A percentile compares a stretch with the other conserved stretches of the same genome.
These are phyloP conservation scores for Pocillopora damicornis DNA, from an alignment of 64 coral and sea anemone species.

Conservation along the genomic window DNA sequence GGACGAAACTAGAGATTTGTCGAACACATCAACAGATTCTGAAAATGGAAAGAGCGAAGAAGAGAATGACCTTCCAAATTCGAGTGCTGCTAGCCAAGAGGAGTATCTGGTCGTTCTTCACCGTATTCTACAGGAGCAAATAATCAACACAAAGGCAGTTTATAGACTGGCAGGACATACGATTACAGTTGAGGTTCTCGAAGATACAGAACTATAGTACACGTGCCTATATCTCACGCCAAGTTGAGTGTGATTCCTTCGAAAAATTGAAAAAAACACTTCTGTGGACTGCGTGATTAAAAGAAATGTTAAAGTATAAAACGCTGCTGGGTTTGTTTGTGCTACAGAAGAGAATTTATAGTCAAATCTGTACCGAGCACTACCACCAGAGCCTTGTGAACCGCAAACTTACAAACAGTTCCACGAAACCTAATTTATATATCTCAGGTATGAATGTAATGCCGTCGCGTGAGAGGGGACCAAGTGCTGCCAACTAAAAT, in stretches of 20 bases:
- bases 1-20: background rate
- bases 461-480: no score
- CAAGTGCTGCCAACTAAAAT: no score
- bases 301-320: no score
- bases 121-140: slow-evolving; percentile 26
- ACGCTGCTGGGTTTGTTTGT: no score
- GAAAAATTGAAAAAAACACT: background rate
- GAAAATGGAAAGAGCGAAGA: background rate
- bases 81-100: background rate
- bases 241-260: no score
- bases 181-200: slow-evolving; percentile 24
- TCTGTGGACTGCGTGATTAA: background rate
- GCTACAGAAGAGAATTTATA: no score
- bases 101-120: slow-evolving; percentile 18
- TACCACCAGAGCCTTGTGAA: no score
- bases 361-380: no score
- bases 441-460: no score
- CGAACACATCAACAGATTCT: background rate
- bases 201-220: slow-evolving; percentile 12
- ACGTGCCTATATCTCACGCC: no score
- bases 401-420: no score
- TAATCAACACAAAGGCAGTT: slow-evolving; percentile 18
- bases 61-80: background rate
- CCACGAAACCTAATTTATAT: no score
- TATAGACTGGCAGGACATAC: slow-evolving; percentile 19